Base-by-base conservation (phyloP, 2,797 vertebrate species). In the Streptopelia turtur region DNA sequence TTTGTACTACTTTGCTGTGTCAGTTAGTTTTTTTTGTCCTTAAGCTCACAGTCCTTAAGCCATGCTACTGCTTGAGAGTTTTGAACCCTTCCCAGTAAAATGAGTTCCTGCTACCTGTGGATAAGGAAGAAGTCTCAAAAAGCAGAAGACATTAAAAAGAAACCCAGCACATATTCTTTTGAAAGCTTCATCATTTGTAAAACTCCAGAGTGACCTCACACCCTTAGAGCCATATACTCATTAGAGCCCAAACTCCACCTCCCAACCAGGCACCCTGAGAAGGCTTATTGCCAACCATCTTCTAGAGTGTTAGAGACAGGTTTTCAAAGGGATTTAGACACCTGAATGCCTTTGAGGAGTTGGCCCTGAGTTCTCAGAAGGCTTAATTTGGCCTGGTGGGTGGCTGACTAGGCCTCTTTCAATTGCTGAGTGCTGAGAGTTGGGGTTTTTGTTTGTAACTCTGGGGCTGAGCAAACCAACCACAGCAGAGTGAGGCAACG, bases 401-500 rank as follows among this genome's bases (percentile, higher is more conserved):
- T 49, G 76, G 61, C 76, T 94, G 83, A 83, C 49, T 61, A 78
- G 76, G 76, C 33, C 45, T 70, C 64, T 91, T 87, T 53, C 49
- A 69, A 7, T 57, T 75, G 77, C 15, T 0, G 13, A 6, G 1
- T 43, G 56, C 56, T 63, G 55, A 35, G 76, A 72, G 45, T 17
- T 74, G 45, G 53, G 7, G 1, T 1, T 78, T 83, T 55, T 77
- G 25, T 68, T 94, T 84, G 74, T 76, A 43, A 55, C 41, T 57
- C 27, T 50, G 57, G 5, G 37, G 31, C 61, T 86, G 47, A 88
- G 55, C 25, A 83, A 79, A 43, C 17, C 41, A 87, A 47, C 47
- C 28, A 20, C 31, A 50, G 28, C 31, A 65, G 65, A 47, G 15
- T 1, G 2, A 90, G 16, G 47, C 37, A 74, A 50, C 15, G 6